A percentile compares a stretch with the other conserved stretches of the same genome.
Conservation (phyloP, 2,888 invertebrate species). For the Hirtodrosophila alboralis region DNA sequence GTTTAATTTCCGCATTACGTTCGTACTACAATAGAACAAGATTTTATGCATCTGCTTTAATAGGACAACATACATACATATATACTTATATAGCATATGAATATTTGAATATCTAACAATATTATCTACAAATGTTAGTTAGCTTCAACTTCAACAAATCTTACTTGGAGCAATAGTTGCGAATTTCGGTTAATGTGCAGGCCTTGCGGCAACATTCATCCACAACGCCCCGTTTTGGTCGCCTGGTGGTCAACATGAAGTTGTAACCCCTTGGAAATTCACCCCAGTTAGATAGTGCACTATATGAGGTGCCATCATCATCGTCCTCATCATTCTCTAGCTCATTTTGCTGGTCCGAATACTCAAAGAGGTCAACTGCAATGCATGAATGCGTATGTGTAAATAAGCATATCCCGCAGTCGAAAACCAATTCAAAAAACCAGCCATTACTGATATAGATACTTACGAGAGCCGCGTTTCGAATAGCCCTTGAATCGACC, state of each 20-base stretch:
- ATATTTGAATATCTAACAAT: neutral
- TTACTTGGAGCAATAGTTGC: constrained; percentile 34
- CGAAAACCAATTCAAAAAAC: no score
- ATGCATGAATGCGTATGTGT: constrained; percentile 12
- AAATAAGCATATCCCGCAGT: constrained; percentile 2
- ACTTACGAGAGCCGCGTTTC: constrained; percentile 52
- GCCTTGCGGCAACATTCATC: constrained; percentile 55
- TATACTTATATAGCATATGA: neutral
- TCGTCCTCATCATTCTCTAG: neutral
- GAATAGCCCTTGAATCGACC: constrained; percentile 15
- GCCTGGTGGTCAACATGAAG: constrained; percentile 38
- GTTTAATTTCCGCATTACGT: no score
- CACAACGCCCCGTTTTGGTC: constrained; percentile 47
- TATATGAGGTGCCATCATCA: neutral
- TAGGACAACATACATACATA: constrained; percentile 3
- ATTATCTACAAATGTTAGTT: neutral
- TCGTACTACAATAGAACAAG: neutral
- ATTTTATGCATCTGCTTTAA: constrained; percentile 8
- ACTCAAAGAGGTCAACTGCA: constrained; percentile 55
- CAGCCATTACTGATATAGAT: constrained; percentile 3
- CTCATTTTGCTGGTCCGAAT: constrained; percentile 46
- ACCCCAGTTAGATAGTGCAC: neutral
- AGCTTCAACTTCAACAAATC: no score
- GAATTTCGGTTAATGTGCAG: constrained; percentile 3
- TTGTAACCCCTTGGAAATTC: neutral